A percentile compares a stretch with the other conserved stretches of the same genome.
Conservation (phyloP, 2,113 vertebrate genomes). For the Cottus gobio region DNA sequence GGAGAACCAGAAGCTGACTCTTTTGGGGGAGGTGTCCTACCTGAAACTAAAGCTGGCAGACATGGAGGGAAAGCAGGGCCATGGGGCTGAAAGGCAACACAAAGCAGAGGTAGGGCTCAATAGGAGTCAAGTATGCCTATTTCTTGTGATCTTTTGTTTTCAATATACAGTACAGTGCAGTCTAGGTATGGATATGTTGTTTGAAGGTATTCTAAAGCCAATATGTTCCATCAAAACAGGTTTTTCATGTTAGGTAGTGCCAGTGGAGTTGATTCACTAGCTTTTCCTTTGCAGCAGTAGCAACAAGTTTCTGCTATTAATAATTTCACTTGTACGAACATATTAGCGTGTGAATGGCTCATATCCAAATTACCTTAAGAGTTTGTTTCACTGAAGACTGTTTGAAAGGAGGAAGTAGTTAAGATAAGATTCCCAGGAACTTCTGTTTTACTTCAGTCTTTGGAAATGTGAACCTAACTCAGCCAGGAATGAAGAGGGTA, state of each 20-base stretch:
- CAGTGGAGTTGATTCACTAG: constrained; percentile 4
- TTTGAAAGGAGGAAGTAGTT: constrained; percentile 32
- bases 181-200: neutral
- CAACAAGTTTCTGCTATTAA: neutral
- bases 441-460: constrained; percentile 22
- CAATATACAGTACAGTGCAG: neutral
- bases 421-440: constrained; percentile 14
- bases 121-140: neutral
- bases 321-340: neutral
- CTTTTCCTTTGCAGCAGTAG: neutral
- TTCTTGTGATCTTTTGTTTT: constrained; percentile 5
- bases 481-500: constrained; percentile 48
- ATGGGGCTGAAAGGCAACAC: constrained; percentile 90
- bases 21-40: constrained; percentile 95
- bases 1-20: constrained; percentile 93
- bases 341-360: neutral
- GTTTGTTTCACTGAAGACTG: constrained; percentile 3
- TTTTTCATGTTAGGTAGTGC: neutral
- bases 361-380: neutral
- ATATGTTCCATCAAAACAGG: constrained; percentile 7
- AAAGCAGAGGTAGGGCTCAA: constrained; percentile 91
- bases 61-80: constrained; percentile 93
- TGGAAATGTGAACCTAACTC: constrained; percentile 47
- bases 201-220: constrained; percentile 6
- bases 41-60: constrained; percentile 93